A percentile compares a stretch with the other conserved stretches of the same genome.
Evolutionary conservation across 2,797 vertebrate genomes (phyloP).

Genomic region (Thripadectes ignobilis): DNA sequence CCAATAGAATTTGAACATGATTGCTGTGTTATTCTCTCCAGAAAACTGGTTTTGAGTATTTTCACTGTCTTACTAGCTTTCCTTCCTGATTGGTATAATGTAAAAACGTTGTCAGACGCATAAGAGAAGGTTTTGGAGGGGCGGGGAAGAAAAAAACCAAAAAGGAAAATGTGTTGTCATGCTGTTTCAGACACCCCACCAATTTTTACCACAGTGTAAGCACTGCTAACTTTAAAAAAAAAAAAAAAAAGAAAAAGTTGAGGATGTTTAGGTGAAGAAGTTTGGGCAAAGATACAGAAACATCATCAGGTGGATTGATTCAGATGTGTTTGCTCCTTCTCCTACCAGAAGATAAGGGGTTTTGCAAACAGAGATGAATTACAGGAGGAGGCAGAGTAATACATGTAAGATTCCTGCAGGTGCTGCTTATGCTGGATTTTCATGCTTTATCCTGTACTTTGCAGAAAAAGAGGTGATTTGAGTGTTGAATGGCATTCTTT

Average conservation of each 20-base stretch:
- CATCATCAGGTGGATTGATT: not conserved
- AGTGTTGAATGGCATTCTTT: not conserved
- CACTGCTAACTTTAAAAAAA: not conserved
- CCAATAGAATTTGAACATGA: slow-evolving; percentile 18
- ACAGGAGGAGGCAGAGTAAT: not conserved
- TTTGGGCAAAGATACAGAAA: not conserved
- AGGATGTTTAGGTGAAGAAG: not conserved
- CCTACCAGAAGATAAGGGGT: not conserved
- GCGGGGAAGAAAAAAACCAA: no score
- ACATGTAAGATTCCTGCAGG: not conserved
- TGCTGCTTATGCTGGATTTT: not conserved
- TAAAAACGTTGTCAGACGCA: not conserved
- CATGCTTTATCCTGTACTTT: not conserved
- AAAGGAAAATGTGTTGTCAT: not conserved
- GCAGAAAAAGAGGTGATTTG: not conserved
- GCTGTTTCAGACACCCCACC: not conserved
- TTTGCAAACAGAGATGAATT: not conserved
- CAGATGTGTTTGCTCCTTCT: not conserved
- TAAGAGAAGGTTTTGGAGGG: not conserved
- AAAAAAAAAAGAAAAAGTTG: not conserved
- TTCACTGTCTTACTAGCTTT: not conserved
- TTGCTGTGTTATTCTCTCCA: slow-evolving; percentile 26
- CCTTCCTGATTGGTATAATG: not conserved
- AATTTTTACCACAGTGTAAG: not conserved
- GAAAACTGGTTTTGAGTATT: slow-evolving; percentile 28